Conservation (phyloP, 2,888 invertebrate species). For the Limulus polyphemus region DNA sequence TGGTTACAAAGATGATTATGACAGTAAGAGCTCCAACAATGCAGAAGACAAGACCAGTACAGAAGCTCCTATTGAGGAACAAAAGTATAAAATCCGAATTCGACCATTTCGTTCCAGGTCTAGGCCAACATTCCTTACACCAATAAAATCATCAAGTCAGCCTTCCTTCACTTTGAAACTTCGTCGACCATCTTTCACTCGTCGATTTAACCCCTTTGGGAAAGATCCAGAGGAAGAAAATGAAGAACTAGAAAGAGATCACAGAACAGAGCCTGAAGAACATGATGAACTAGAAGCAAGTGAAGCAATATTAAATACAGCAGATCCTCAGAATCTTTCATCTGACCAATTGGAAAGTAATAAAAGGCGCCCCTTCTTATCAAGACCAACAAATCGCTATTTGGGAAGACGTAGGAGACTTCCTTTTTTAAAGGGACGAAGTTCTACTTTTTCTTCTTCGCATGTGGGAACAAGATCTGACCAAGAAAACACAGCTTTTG, state of each 20-base stretch:
- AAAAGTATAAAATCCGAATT: background rate
- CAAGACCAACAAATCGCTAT: too few relatives aligned
- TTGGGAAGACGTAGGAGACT: too few relatives aligned
- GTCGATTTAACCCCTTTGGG: background rate
- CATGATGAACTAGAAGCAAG: slow-evolving; percentile 13
- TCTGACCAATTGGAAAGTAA: slow-evolving; percentile 7
- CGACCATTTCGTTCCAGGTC: background rate
- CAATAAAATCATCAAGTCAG: background rate
- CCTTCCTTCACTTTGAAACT: background rate
- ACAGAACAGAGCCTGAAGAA: background rate
- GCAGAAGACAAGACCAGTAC: too few relatives aligned
- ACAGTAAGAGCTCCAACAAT: background rate
- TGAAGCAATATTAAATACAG: background rate
- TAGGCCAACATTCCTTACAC: background rate
- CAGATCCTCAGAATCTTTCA: too few relatives aligned
- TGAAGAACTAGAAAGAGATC: too few relatives aligned
- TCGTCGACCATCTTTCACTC: background rate
- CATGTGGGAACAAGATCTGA: too few relatives aligned
- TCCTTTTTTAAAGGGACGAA: too few relatives aligned
- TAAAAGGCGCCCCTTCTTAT: too few relatives aligned
- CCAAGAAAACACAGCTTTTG: too few relatives aligned
- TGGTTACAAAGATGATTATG: slow-evolving; percentile 22
- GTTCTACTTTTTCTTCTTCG: too few relatives aligned
- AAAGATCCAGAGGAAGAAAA: too few relatives aligned
- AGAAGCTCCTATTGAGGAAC: too few relatives aligned